Evolutionary conservation across 2,113 vertebrate species (phyloP).

Genomic region (Oryzias woworae): DNA sequence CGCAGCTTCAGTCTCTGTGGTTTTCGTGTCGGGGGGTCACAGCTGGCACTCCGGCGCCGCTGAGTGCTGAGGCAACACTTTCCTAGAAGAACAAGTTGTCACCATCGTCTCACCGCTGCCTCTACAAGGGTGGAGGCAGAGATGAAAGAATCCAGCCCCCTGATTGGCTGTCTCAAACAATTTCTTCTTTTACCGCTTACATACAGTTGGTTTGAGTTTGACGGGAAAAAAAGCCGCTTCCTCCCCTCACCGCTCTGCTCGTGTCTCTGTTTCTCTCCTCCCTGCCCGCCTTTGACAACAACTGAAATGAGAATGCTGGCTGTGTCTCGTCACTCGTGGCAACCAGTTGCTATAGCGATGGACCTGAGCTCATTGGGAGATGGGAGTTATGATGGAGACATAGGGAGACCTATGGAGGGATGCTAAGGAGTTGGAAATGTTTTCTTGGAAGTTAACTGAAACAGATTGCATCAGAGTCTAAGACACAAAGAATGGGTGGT

Average conservation of each 20-base stretch:
- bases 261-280: constrained; percentile 39
- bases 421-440: neutral
- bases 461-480: neutral
- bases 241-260: constrained; percentile 12
- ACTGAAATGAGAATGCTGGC: constrained; percentile 50
- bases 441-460: constrained; percentile 21
- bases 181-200: neutral
- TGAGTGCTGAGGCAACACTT: constrained; percentile 33
- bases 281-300: constrained; percentile 36
- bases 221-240: constrained; percentile 4
- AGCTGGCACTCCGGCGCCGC: constrained; percentile 12
- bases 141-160: neutral
- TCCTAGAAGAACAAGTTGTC: constrained; percentile 39
- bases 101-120: constrained; percentile 16
- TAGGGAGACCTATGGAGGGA: constrained; percentile 8
- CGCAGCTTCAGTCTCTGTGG: neutral
- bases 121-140: constrained; percentile 1
- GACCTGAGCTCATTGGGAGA: constrained; percentile 56
- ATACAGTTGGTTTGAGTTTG: constrained; percentile 27
- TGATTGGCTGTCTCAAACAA: neutral
- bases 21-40: constrained; percentile 19
- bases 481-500: neutral
- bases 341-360: constrained; percentile 65
- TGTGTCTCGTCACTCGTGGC: constrained; percentile 59
- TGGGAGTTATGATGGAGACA: constrained; percentile 38